A percentile compares a stretch with the other conserved stretches of the same genome.
Conservation (phyloP, 1,140 invertebrate species). For the Ctenoplectra terminalis region DNA sequence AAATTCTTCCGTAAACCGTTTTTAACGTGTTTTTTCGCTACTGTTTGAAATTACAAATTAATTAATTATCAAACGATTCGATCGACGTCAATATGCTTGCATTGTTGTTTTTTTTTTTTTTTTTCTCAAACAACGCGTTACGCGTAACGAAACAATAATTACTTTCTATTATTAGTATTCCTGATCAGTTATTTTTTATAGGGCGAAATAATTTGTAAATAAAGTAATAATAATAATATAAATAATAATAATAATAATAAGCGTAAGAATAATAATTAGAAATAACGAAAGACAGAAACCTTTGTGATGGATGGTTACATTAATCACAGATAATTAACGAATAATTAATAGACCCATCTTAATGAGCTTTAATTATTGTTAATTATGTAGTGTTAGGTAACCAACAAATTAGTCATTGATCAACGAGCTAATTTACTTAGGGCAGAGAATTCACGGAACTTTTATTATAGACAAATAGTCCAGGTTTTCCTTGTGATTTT, state of each 20-base stretch:
- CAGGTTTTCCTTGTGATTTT: no score
- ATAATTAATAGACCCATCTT: neutral
- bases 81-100: no score
- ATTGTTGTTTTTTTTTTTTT: neutral
- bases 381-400: neutral
- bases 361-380: constrained; percentile 23
- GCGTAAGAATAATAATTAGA: constrained; percentile 30
- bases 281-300: constrained; percentile 34
- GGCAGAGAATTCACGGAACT: constrained; percentile 30
- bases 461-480: no score
- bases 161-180: neutral
- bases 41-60: neutral
- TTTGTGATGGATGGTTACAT: constrained; percentile 45
- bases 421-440: constrained; percentile 54
- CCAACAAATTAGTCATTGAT: constrained; percentile 46
- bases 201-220: constrained; percentile 41
- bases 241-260: constrained; percentile 32
- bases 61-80: no score
- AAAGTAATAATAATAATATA: constrained; percentile 10
- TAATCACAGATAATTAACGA: constrained; percentile 16
- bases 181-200: constrained; percentile 37
- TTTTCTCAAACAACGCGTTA: neutral
- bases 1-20: neutral
- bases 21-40: neutral
- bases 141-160: no score